Conservation (phyloP, 2,888 invertebrate genomes). For the Drosophila flavopinicola region DNA sequence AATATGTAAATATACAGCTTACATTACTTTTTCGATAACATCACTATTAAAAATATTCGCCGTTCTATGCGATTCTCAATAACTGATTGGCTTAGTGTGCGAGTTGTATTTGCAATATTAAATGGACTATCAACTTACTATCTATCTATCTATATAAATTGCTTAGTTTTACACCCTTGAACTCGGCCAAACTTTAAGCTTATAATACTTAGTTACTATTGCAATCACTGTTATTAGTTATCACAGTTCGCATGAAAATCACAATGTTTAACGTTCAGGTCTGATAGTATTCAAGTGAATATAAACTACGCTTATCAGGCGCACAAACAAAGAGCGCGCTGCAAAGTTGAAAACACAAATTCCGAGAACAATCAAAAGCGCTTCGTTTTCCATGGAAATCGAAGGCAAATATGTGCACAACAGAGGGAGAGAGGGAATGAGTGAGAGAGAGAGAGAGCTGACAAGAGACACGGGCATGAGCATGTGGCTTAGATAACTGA, state of each 20-base stretch:
- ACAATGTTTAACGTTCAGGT: constrained; percentile 26
- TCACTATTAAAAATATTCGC: no score
- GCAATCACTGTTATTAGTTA: constrained; percentile 18
- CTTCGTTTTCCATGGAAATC: constrained; percentile 68
- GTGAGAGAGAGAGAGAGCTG: neutral
- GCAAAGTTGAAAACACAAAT: constrained; percentile 67
- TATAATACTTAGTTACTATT: neutral
- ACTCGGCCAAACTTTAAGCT: neutral
- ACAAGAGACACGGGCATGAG: neutral
- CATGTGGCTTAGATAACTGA: constrained; percentile 29
- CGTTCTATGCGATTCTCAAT: no score
- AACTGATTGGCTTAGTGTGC: no score
- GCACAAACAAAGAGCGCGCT: constrained; percentile 22
- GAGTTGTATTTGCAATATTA: no score
- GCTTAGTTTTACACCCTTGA: neutral
- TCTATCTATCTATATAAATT: no score
- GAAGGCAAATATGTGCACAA: constrained; percentile 66
- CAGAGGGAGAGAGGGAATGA: constrained; percentile 4
- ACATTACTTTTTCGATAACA: no score
- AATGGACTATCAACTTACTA: no score
- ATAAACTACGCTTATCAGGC: constrained; percentile 43
- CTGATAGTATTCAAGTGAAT: constrained; percentile 34
- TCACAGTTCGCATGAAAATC: constrained; percentile 26
- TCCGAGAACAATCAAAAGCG: constrained; percentile 77
- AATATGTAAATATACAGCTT: no score